Conservation (phyloP, 1,140 invertebrate genomes). For the Zaprionus camerounensis region DNA sequence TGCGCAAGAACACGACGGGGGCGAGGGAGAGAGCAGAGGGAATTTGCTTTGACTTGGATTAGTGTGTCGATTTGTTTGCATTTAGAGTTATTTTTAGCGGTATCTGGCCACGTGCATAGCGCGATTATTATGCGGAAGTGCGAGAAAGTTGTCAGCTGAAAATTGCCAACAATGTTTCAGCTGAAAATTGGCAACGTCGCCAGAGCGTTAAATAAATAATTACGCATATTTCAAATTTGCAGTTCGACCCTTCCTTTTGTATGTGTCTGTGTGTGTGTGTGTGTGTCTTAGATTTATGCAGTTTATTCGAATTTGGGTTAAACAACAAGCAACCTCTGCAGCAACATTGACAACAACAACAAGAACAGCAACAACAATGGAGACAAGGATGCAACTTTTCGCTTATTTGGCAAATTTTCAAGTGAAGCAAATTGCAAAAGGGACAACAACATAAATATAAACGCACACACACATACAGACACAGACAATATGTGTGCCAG, state of each 20-base stretch:
- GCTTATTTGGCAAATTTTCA: slow-evolving; percentile 80
- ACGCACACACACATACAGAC: slow-evolving; percentile 35
- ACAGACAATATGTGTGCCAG: slow-evolving; percentile 15
- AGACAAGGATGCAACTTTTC: slow-evolving; percentile 60
- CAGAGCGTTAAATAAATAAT: slow-evolving; percentile 45
- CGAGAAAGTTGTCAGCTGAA: slow-evolving; percentile 5
- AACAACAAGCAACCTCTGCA: slow-evolving; percentile 48
- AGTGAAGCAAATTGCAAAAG: slow-evolving; percentile 68
- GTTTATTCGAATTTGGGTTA: slow-evolving; percentile 63
- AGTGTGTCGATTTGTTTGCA: slow-evolving; percentile 20
- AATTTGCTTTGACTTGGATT: slow-evolving; percentile 22
- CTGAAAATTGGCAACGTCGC: slow-evolving; percentile 33
- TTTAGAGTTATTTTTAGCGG: slow-evolving; percentile 25
- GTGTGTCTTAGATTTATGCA: slow-evolving; percentile 63
- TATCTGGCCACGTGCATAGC: not conserved
- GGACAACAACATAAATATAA: slow-evolving; percentile 65
- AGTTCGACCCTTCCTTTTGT: not conserved
- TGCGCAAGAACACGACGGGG: slow-evolving; percentile 12
- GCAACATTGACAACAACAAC: slow-evolving; percentile 12
- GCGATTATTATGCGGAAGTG: slow-evolving; percentile 8
- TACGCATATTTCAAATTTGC: slow-evolving; percentile 23
- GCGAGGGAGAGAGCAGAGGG: not conserved
- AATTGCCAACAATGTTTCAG: slow-evolving; percentile 6
- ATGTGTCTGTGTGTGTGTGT: slow-evolving; percentile 7
- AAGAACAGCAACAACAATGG: slow-evolving; percentile 13